Evolutionary conservation across 1,140 invertebrate genomes (phyloP), one percentile per base, ranked within the genome.

Genomic region (Acromyrmex echinatior): DNA sequence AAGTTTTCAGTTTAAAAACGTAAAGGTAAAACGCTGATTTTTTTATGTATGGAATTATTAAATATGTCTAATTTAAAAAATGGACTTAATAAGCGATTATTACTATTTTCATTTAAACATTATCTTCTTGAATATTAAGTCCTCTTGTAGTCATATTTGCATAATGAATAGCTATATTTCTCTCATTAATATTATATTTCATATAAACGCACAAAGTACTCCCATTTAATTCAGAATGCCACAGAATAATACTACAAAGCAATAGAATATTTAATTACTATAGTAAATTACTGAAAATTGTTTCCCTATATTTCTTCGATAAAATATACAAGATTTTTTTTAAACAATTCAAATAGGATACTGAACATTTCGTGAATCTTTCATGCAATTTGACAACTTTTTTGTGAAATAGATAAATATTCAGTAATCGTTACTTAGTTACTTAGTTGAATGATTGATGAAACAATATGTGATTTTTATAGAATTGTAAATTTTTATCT

Each of bases 241-340:
- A 70, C 49, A 53, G 14, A 70, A 25, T 80, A 70, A 80, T 70
- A 39, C 0, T 70, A 68, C 49, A 70, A 16, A 70, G 16, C 10
- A 80, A 80, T 70, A 56, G 28, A 31, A 10, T 14, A 70, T 49
- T 80, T 80, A 49, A 68, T 70, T 70, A 56, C n/a, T 56, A 16
- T 56, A 14, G 28, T 35, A 35, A 56, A 56, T 25, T 21, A 10
- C 7, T 56, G 31, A 45, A 51, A 80, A 80, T 80, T 53, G n/a
- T 18, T 53, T 80, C 31, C 63, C n/a, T 70, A 56, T 25, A 70
- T 70, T 70, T 80, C 28, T 53, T 25, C 16, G 35, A 39, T 78
- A 14, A 78, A 63, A 45, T 80, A 68, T 35, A 14, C 14, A 68
- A 80, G 49, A 12, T n/a, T 78, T 16, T 35, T 35, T 68, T 80